These are phyloP conservation scores for Tipula lateralis DNA, from an alignment of 2,888 invertebrate species.

Conservation along the genomic window DNA sequence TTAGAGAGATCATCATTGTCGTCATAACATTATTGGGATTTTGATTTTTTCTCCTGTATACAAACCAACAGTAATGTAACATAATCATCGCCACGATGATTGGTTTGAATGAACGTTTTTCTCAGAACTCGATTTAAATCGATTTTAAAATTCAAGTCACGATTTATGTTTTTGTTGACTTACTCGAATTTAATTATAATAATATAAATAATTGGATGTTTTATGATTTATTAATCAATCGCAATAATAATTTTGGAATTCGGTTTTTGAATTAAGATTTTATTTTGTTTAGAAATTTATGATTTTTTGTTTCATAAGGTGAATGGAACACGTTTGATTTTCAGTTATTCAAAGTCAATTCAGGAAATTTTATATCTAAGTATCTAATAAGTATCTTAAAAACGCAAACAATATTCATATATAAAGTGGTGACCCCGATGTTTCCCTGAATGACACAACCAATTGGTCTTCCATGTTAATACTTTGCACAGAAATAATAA, in stretches of 20 bases:
- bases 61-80: too few relatives aligned
- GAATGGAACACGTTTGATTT: too few relatives aligned
- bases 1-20: background rate
- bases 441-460: too few relatives aligned
- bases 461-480: too few relatives aligned
- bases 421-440: too few relatives aligned
- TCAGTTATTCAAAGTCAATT: too few relatives aligned
- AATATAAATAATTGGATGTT: slow-evolving; percentile 1
- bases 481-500: too few relatives aligned
- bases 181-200: too few relatives aligned
- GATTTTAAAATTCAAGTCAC: slow-evolving; percentile 1
- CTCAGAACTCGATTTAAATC: background rate
- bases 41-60: background rate
- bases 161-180: background rate
- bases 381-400: too few relatives aligned
- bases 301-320: too few relatives aligned
- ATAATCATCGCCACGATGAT: background rate
- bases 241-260: background rate
- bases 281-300: background rate
- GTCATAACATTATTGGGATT: background rate
- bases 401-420: too few relatives aligned
- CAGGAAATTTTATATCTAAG: too few relatives aligned
- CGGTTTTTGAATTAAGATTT: background rate
- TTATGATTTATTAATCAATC: slow-evolving; percentile 5
- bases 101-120: background rate